Conservation (phyloP, 2,888 invertebrate species). For the Euspilapteryx auroguttella region DNA sequence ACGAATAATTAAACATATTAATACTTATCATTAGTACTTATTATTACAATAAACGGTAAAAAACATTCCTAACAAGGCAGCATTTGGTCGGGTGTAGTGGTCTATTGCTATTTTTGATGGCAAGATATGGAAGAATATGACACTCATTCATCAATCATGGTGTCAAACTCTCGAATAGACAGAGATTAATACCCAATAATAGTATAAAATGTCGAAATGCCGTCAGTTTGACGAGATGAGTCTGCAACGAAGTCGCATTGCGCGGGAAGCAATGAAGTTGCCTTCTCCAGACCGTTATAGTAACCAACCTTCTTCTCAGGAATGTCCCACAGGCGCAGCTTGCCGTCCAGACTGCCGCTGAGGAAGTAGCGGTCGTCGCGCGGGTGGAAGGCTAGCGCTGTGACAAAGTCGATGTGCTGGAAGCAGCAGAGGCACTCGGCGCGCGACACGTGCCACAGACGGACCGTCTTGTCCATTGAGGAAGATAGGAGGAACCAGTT, state of each 20-base stretch:
- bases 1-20: too few species aligned
- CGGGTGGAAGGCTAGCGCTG: constrained; percentile 98
- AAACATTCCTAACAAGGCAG: too few species aligned
- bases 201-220: too few species aligned
- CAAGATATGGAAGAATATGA: too few species aligned
- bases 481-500: constrained; percentile 97
- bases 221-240: background rate
- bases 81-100: too few species aligned
- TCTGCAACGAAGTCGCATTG: background rate
- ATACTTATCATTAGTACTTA: too few species aligned
- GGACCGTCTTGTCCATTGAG: constrained; percentile 97
- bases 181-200: too few species aligned
- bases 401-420: constrained; percentile 98
- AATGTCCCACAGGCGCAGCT: constrained; percentile 98
- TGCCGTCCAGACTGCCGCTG: constrained; percentile 97
- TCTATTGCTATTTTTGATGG: too few species aligned
- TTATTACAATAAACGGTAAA: too few species aligned
- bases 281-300: background rate
- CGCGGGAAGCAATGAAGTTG: too few species aligned
- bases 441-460: constrained; percentile 96
- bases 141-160: too few species aligned
- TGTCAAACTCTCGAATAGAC: too few species aligned
- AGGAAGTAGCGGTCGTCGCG: constrained; percentile 89
- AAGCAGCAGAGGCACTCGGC: constrained; percentile 98
- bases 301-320: constrained; percentile 86